These are phyloP conservation scores for Sphecodes monilicornis DNA, from an alignment of 2,888 invertebrate genomes.

Conservation along the genomic window DNA sequence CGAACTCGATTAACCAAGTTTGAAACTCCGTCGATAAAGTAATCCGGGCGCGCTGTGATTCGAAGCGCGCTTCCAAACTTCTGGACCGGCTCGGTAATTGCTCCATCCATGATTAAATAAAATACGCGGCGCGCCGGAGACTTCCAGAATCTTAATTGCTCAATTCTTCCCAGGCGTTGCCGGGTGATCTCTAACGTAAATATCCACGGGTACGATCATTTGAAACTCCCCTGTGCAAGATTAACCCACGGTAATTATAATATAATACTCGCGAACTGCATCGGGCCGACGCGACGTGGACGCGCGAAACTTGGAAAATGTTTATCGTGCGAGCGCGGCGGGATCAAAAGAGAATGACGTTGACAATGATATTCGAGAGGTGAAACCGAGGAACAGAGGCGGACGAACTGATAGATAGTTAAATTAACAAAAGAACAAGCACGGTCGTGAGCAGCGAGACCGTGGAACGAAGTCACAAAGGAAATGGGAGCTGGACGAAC, in stretches of 20 bases:
- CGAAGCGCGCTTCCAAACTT: background rate
- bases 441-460: conserved; percentile 5
- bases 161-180: background rate
- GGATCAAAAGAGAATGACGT: background rate
- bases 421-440: conserved; percentile 32
- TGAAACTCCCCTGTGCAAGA: background rate
- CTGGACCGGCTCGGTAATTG: background rate
- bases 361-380: conserved; percentile 7
- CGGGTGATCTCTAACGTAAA: background rate
- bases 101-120: background rate
- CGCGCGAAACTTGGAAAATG: background rate
- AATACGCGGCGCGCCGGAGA: background rate
- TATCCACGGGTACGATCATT: background rate
- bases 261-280: background rate
- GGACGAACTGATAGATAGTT: background rate
- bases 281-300: too few relatives aligned
- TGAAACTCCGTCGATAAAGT: background rate
- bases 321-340: conserved; percentile 6
- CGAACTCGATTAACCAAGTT: background rate
- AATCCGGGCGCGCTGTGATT: background rate
- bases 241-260: background rate
- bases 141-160: background rate
- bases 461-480: conserved; percentile 28
- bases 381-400: background rate
- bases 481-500: conserved; percentile 30